phyloP scores from a whole-genome alignment of 2,888 invertebrate genomes.

The Parnassius mnemosyne region DNA sequence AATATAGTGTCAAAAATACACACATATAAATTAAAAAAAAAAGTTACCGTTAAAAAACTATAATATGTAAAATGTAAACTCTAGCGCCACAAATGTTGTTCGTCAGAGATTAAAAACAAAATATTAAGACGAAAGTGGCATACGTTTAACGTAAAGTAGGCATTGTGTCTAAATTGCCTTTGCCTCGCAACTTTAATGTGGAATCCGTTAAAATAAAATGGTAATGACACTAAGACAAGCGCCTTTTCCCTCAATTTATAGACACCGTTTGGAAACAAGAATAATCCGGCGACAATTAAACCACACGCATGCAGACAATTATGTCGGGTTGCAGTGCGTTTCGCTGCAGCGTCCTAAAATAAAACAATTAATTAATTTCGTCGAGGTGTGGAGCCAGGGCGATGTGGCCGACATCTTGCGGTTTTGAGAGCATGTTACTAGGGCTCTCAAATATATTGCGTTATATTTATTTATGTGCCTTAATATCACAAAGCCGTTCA shows the following conservation, averaged over 20 bases:
- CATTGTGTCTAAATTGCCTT: constrained; percentile 19
- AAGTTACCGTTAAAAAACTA: no score
- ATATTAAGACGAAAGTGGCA: constrained; percentile 7
- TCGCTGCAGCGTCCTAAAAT: constrained; percentile 39
- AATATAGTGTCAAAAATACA: not conserved
- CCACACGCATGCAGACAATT: constrained; percentile 28
- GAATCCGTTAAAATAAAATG: constrained; percentile 21
- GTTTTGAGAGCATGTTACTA: constrained; percentile 10
- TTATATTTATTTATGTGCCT: not conserved
- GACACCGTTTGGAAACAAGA: constrained; percentile 19
- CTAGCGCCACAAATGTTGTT: no score
- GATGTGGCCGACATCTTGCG: constrained; percentile 29
- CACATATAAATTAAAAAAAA: not conserved
- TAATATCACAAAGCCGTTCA: no score
- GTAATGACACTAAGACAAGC: constrained; percentile 21
- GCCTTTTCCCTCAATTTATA: constrained; percentile 22
- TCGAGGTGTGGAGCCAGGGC: constrained; percentile 38
- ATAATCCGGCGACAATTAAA: constrained; percentile 27
- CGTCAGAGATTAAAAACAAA: constrained; percentile 6
- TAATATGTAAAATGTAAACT: no score
- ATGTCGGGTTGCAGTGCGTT: constrained; percentile 29
- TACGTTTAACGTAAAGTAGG: constrained; percentile 11
- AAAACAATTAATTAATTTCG: constrained; percentile 54
- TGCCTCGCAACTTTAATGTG: constrained; percentile 14
- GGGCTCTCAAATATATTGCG: constrained; percentile 20